Conservation (phyloP, 2,888 invertebrate species). For the Priapulus caudatus region DNA sequence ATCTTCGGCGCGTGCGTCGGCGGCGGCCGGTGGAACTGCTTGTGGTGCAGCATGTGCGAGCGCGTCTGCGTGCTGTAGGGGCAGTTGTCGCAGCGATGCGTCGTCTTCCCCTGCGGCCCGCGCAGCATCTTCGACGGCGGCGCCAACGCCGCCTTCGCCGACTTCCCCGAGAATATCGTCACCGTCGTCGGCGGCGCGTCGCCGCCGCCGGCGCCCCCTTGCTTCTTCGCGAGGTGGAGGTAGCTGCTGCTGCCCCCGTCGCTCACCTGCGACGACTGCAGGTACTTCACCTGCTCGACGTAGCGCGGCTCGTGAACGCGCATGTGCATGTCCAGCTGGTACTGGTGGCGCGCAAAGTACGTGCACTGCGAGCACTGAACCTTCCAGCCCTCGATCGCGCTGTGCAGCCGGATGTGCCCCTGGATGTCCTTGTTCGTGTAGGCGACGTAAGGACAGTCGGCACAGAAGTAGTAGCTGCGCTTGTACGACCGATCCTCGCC, state of each 20-base stretch:
- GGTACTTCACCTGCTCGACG: background rate
- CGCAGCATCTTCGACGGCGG: background rate
- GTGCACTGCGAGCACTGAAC: background rate
- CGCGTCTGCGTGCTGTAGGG: background rate
- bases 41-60: slow-evolving; percentile 1
- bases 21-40: slow-evolving; percentile 1
- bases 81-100: background rate
- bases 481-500: background rate
- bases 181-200: background rate
- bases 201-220: background rate
- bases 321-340: background rate
- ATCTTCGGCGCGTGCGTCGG: background rate
- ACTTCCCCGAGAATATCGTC: background rate
- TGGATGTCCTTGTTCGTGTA: slow-evolving; percentile 3
- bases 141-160: background rate
- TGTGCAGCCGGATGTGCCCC: background rate
- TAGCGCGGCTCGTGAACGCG: background rate
- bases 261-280: background rate
- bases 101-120: background rate
- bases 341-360: background rate
- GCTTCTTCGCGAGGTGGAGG: background rate
- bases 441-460: background rate
- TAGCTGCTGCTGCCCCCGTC: background rate
- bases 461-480: background rate
- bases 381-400: background rate